Base-by-base conservation (phyloP, 2,888 invertebrate genomes). In the Drosophila paramelanica region DNA sequence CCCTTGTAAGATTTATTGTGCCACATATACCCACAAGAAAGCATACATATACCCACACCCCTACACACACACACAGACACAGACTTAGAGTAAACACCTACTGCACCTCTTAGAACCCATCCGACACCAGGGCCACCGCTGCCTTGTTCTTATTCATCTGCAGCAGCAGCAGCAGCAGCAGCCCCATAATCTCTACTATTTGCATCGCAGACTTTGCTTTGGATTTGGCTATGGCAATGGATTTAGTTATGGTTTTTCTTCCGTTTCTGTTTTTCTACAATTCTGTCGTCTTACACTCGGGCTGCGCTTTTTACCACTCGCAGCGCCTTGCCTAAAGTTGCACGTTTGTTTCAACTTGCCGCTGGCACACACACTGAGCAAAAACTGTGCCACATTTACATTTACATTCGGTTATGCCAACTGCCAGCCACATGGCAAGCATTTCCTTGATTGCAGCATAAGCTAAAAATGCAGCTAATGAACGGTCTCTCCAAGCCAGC, bases 201-300 rank as follows among this genome's bases (percentile, higher is more conserved):
- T 89, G 85, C 85, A 86, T 86, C 88, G 85, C 89, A 86, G 88
- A 84, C 89, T 86, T 86, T 86, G 89, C 89, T 81, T 89, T 69
- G 89, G 89, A 87, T 87, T 85, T 85, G 83, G 67, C 72, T 70
- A 87, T 87, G 88, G 85, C 88, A 75, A 85, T 84, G 85, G 85
- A 86, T 86, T 86, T 86, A 89, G 85, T 86, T 86, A 86, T 86
- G 85, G 85, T 84, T 87, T 89, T 84, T 84, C 88, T 86, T 89
- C 62, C 51, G 53, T 69, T 65, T 46, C 57, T 27, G 50, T 69
- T 57, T 61, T 41, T 51, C 52, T n/a, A 51, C 57, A 33, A 57
- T 53, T 45, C 51, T 73, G 50, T 47, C 66, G 72, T 70, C 72
- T 56, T 50, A 57, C 73, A 50, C 49, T 55, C 50, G 59, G 65